Percentiles rank a stretch among this genome's conserved stretches.
Conservation (phyloP, 2,113 vertebrate genomes). For the Melanotaenia duboulayi region DNA sequence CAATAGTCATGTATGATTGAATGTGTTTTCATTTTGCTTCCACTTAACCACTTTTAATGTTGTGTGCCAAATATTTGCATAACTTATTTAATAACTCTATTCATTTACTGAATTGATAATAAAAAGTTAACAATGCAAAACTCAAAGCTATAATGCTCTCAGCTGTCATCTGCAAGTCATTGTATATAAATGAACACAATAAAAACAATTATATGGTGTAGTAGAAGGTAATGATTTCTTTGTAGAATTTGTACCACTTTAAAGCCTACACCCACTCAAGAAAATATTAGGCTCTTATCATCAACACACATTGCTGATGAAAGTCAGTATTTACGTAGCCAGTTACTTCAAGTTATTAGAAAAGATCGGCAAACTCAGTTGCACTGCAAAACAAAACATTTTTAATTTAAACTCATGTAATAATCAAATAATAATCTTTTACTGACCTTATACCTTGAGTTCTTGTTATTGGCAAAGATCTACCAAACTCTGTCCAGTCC, state of each 20-base stretch:
- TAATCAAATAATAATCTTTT: conserved; percentile 16
- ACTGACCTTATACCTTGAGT: conserved; percentile 20
- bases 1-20: conserved; percentile 58
- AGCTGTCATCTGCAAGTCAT: neutral
- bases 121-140: conserved; percentile 37
- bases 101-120: conserved; percentile 60
- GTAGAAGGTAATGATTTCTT: conserved; percentile 2
- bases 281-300: neutral
- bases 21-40: conserved; percentile 51
- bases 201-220: conserved; percentile 6
- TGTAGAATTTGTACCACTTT: conserved; percentile 15
- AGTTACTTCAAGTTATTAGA: neutral
- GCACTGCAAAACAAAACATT: conserved; percentile 18
- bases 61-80: conserved; percentile 45
- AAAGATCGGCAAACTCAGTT: conserved; percentile 2
- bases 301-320: neutral
- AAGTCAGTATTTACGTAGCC: neutral
- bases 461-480: conserved; percentile 32
- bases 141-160: neutral
- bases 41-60: conserved; percentile 60
- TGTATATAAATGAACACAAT: conserved; percentile 15
- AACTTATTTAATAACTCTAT: conserved; percentile 71
- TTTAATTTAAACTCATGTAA: conserved; percentile 6
- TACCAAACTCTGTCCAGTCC: no score
- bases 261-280: neutral